Conservation (phyloP, 2,797 vertebrate genomes). For the Spondyliosoma cantharus region DNA sequence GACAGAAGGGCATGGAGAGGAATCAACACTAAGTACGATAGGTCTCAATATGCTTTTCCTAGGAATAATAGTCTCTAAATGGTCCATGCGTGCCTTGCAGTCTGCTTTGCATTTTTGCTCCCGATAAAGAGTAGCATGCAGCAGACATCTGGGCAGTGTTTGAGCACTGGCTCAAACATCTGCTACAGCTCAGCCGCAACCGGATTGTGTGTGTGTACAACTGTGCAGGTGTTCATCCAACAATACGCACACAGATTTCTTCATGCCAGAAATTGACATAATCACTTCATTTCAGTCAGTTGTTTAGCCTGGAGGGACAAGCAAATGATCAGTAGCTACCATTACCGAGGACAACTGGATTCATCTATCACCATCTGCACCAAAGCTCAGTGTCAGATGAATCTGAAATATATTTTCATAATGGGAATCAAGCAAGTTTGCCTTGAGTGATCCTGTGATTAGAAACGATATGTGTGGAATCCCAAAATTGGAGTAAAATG, state of each 20-base stretch:
- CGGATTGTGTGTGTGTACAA: slow-evolving; percentile 39
- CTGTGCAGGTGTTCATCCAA: slow-evolving; percentile 65
- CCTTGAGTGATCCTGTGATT: slow-evolving; percentile 1
- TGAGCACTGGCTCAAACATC: slow-evolving; percentile 64
- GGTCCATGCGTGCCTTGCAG: slow-evolving; percentile 38
- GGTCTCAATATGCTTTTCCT: slow-evolving; percentile 45
- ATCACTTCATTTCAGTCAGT: slow-evolving; percentile 55
- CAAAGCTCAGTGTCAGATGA: not conserved
- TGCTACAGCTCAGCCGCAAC: slow-evolving; percentile 55
- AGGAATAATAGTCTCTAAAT: slow-evolving; percentile 63
- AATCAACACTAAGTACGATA: slow-evolving; percentile 48
- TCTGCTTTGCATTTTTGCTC: slow-evolving; percentile 46
- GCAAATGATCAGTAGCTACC: slow-evolving; percentile 22
- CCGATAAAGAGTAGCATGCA: slow-evolving; percentile 41
- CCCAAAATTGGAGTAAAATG: not conserved
- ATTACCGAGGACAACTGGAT: slow-evolving; percentile 28
- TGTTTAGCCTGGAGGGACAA: slow-evolving; percentile 32
- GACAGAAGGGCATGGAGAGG: slow-evolving; percentile 45
- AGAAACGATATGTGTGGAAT: not conserved
- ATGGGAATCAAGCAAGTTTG: not conserved
- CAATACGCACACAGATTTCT: slow-evolving; percentile 46
- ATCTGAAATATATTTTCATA: not conserved
- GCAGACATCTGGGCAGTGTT: slow-evolving; percentile 73
- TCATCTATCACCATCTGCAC: slow-evolving; percentile 24
- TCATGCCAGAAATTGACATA: slow-evolving; percentile 46